Conservation (phyloP, 2,888 invertebrate species). For the Muscina levida region DNA sequence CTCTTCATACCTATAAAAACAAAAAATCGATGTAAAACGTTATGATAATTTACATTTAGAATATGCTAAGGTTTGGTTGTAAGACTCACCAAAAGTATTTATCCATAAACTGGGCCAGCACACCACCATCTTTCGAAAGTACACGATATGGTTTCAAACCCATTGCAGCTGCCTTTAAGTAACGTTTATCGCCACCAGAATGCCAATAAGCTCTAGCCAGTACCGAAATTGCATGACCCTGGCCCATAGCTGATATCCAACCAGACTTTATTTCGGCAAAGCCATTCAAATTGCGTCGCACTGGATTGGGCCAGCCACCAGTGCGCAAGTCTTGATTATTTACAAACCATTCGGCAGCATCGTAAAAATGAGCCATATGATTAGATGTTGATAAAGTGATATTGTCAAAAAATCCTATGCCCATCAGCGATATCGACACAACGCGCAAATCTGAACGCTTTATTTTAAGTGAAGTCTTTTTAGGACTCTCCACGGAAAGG, state of each 20-base stretch:
- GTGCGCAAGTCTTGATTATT: slow-evolving; percentile 89
- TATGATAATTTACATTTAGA: too few relatives aligned
- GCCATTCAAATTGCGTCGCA: slow-evolving; percentile 87
- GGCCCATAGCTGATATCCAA: slow-evolving; percentile 99
- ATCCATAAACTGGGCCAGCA: slow-evolving; percentile 91
- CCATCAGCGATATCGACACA: slow-evolving; percentile 84
- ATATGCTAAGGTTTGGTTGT: slow-evolving; percentile 1
- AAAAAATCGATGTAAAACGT: too few relatives aligned
- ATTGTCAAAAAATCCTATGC: slow-evolving; percentile 88
- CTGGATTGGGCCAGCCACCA: slow-evolving; percentile 97
- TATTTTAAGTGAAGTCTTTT: slow-evolving; percentile 72
- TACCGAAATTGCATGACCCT: slow-evolving; percentile 98
- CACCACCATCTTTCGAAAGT: slow-evolving; percentile 88
- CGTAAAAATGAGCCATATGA: slow-evolving; percentile 94
- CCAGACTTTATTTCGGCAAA: slow-evolving; percentile 90
- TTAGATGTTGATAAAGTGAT: slow-evolving; percentile 89
- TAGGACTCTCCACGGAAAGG: slow-evolving; percentile 82
- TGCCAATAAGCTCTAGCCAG: slow-evolving; percentile 93
- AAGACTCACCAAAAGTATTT: slow-evolving; percentile 90
- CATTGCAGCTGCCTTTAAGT: slow-evolving; percentile 89
- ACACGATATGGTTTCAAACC: slow-evolving; percentile 90
- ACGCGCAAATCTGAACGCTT: slow-evolving; percentile 81
- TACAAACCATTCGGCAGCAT: slow-evolving; percentile 96
- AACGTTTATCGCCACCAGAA: slow-evolving; percentile 87
- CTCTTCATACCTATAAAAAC: slow-evolving; percentile 91